A percentile compares a stretch with the other conserved stretches of the same genome.
Conservation (phyloP, 2,797 vertebrate species). For the Poeciliopsis gracilis region DNA sequence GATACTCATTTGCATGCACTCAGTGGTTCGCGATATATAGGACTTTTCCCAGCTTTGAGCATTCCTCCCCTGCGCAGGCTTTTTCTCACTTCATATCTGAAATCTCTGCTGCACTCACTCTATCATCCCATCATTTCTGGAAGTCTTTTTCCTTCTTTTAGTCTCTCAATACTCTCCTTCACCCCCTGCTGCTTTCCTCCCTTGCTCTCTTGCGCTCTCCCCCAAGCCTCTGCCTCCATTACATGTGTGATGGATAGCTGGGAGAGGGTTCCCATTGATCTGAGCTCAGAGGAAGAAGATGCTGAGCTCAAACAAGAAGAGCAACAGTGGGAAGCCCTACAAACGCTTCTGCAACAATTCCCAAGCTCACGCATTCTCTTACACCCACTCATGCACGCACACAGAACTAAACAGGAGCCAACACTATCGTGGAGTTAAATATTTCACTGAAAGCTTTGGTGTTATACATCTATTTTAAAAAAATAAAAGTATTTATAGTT, state of each 20-base stretch:
- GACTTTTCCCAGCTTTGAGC: constrained; percentile 61
- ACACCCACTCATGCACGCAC: constrained; percentile 15
- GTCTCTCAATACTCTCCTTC: constrained; percentile 51
- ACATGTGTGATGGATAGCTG: constrained; percentile 77
- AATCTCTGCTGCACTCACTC: constrained; percentile 65
- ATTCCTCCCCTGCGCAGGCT: constrained; percentile 42
- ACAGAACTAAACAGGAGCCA: constrained; percentile 11
- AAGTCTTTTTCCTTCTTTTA: constrained; percentile 54
- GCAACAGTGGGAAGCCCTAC: constrained; percentile 58
- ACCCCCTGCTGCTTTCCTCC: constrained; percentile 41
- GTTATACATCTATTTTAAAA: constrained; percentile 17
- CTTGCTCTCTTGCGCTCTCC: constrained; percentile 38
- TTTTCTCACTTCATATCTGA: constrained; percentile 49
- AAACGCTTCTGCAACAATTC: constrained; percentile 48
- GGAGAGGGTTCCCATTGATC: constrained; percentile 78
- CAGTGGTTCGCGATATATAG: constrained; percentile 59
- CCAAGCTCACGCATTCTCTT: constrained; percentile 28
- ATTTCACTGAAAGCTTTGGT: constrained; percentile 13
- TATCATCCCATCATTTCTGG: constrained; percentile 68
- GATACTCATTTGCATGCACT: constrained; percentile 34
- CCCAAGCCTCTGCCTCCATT: constrained; percentile 70
- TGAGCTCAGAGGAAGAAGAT: constrained; percentile 74
- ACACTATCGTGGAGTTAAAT: constrained; percentile 17
- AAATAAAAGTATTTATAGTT: constrained; percentile 9
- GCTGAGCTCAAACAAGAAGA: constrained; percentile 67